Base-by-base conservation (phyloP, 2,888 invertebrate species). In the Acanthopleura granulata region DNA sequence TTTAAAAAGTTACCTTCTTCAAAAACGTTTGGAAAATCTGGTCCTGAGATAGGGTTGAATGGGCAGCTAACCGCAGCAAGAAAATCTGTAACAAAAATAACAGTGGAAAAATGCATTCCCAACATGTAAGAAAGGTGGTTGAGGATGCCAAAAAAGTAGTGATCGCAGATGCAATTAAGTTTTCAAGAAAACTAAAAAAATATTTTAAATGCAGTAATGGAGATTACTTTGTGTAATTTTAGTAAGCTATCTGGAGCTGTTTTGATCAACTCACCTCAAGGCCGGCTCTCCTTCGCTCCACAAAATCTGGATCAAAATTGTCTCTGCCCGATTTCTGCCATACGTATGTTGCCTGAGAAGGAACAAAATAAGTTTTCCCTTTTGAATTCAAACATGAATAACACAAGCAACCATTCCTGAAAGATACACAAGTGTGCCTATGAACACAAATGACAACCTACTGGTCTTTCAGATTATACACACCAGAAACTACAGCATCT, bases 301-400 rank as follows among this genome's bases (percentile, higher is more conserved):
- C 93, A 89, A 96, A 96, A 87, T 95, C 95, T 0, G 95, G 94
- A 89, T 95, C 95, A 82, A 95, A 95, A 18, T 95, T 94, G 88
- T 96, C 95, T 49, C 94, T 94, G 1, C 93, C 92, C 57, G 93
- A 92, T 89, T 95, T 95, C 80, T 94, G 94, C 94, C 94, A 90
- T 93, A 95, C 83, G 94, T 91, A 78, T 93, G 93, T 92, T 92
- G 92, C 94, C 88, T 89, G 75, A 22, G 40, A 9, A 40, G 9
- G 40, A 9, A 40, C 9, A 40, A n/a, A 40, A 40, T 40, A 40
- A 40, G 40, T 40, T 40, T 40, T 6, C n/a, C 9, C 40, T 40
- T 40, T 6, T 40, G 9, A 40, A 40, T 40, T 40, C 40, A 40
- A 40, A n/a, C 4, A 9, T 40, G 40, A 40, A 40, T 6, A 40